These are phyloP conservation scores for Gandaritis pyraliata DNA, from an alignment of 2,888 invertebrate species.

Conservation along the genomic window DNA sequence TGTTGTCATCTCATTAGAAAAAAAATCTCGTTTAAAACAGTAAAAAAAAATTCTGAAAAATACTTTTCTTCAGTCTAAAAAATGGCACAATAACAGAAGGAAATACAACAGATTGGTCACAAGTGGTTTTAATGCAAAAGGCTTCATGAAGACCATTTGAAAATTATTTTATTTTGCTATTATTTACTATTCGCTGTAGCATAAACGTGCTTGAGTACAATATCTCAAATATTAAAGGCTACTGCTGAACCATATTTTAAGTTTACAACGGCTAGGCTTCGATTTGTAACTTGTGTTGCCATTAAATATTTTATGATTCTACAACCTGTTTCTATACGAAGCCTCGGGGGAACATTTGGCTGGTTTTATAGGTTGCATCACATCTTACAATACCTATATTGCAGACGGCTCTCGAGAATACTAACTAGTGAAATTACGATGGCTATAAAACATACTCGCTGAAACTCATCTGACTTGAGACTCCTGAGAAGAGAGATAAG, in stretches of 20 bases:
- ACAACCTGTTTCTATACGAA: constrained; percentile 59
- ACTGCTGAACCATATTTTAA: constrained; percentile 35
- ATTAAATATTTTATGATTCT: constrained; percentile 73
- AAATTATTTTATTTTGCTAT: too few relatives aligned
- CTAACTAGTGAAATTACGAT: constrained; percentile 26
- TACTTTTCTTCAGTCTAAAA: too few relatives aligned
- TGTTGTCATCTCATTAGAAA: too few relatives aligned
- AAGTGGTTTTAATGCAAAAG: too few relatives aligned
- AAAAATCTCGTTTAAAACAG: too few relatives aligned
- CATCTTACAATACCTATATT: constrained; percentile 27
- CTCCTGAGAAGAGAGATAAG: too few relatives aligned
- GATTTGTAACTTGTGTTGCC: constrained; percentile 64
- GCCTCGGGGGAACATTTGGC: constrained; percentile 33
- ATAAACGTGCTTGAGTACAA: neutral
- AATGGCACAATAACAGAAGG: too few relatives aligned
- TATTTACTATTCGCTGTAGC: neutral
- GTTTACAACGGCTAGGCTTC: constrained; percentile 36
- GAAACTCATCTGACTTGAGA: constrained; percentile 3
- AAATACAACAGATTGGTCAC: too few relatives aligned
- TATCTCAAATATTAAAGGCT: constrained; percentile 14
- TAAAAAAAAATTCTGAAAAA: too few relatives aligned
- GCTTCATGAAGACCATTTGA: too few relatives aligned
- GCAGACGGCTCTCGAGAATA: constrained; percentile 22
- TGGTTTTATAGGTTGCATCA: constrained; percentile 39
- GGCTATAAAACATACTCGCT: constrained; percentile 16